Evolutionary conservation across 2,113 vertebrate genomes (phyloP).

Genomic region (Cinclus mexicanus): DNA sequence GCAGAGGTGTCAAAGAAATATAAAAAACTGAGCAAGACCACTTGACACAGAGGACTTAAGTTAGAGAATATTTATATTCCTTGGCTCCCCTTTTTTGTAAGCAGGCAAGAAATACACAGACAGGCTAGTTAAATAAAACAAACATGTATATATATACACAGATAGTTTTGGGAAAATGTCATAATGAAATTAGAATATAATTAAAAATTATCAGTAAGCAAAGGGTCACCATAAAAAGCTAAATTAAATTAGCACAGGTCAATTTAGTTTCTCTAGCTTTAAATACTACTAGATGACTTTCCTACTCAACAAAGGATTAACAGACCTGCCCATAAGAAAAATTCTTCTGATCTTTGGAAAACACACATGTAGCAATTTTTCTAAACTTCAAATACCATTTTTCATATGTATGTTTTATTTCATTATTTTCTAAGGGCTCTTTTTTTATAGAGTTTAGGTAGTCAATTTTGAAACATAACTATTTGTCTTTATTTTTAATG

Average conservation of each 20-base stretch:
- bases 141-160: not conserved
- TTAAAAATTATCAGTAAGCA: not conserved
- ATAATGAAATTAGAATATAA: not conserved
- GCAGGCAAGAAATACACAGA: not conserved
- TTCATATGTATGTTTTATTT: not conserved
- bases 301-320: not conserved
- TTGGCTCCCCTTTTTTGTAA: not conserved
- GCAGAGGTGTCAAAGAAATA: not conserved
- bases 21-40: not conserved
- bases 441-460: not conserved
- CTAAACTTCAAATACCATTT: not conserved
- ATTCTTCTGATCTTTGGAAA: not conserved
- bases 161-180: not conserved
- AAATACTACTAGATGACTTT: not conserved
- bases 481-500: not conserved
- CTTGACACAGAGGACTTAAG: not conserved
- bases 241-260: not conserved
- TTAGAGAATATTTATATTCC: not conserved
- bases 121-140: not conserved
- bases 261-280: not conserved
- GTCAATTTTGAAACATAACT: not conserved
- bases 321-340: not conserved
- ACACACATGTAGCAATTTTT: not conserved
- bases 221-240: not conserved
- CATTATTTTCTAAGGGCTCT: not conserved